These are phyloP conservation scores for Strix uralensis DNA, from an alignment of 2,113 vertebrate species.

Conservation along the genomic window DNA sequence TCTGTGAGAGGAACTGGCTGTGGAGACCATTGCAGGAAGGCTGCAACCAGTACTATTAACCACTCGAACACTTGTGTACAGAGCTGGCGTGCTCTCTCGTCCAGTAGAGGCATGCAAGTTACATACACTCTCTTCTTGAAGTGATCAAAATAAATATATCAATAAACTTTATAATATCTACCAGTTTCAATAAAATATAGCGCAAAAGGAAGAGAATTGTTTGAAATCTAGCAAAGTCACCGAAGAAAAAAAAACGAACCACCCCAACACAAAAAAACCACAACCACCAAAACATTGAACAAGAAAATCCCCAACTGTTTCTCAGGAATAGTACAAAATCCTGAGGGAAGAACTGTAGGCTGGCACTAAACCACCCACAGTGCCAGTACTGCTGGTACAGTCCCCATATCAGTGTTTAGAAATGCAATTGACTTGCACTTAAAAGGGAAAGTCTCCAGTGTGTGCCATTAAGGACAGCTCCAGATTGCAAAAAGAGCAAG, in stretches of 20 bases:
- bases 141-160: neutral
- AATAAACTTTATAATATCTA: neutral
- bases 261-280: neutral
- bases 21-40: neutral
- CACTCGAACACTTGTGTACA: fast-evolving
- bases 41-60: neutral
- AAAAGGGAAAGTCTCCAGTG: neutral
- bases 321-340: neutral
- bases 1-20: neutral
- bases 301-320: neutral
- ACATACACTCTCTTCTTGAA: neutral
- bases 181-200: neutral
- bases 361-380: neutral
- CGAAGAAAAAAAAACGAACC: neutral
- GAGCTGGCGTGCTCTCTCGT: too few species aligned
- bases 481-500: neutral
- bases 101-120: neutral
- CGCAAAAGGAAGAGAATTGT: neutral
- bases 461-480: neutral
- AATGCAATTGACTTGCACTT: neutral
- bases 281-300: neutral
- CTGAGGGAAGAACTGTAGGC: neutral
- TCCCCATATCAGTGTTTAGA: neutral
- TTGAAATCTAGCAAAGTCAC: neutral
- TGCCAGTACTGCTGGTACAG: neutral